Conservation (phyloP, 2,888 invertebrate species). For the Amorpha juglandis region DNA sequence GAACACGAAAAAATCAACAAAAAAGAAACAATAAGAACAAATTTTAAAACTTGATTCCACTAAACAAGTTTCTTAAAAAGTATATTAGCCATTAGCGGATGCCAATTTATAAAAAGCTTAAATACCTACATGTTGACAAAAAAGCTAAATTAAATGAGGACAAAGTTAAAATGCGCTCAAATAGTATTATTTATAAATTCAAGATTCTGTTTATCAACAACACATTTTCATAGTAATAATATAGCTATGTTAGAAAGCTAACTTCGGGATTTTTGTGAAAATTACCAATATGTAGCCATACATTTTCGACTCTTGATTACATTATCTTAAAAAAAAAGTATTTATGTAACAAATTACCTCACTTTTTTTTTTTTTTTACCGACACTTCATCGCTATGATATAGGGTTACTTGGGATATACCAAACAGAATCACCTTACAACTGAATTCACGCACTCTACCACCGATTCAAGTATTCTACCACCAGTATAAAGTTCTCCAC, state of each 20-base stretch:
- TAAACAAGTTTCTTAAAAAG: constrained; percentile 37
- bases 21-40: constrained; percentile 17
- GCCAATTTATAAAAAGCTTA: constrained; percentile 41
- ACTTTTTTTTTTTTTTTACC: no score
- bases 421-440: no score
- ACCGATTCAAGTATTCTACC: no score
- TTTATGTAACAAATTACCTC: no score
- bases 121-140: constrained; percentile 25
- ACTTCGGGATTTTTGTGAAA: no score
- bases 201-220: background rate
- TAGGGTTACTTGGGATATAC: no score
- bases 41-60: constrained; percentile 31
- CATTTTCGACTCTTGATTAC: no score
- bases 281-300: no score
- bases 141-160: constrained; percentile 43
- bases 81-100: constrained; percentile 45
- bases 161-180: constrained; percentile 25
- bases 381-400: no score
- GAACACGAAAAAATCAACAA: constrained; percentile 27
- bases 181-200: background rate
- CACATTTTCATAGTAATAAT: background rate
- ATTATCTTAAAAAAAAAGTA: no score
- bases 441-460: no score
- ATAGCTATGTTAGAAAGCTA: background rate
- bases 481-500: no score